Conservation (phyloP, 2,113 vertebrate species). For the Dasyurus viverrinus region DNA sequence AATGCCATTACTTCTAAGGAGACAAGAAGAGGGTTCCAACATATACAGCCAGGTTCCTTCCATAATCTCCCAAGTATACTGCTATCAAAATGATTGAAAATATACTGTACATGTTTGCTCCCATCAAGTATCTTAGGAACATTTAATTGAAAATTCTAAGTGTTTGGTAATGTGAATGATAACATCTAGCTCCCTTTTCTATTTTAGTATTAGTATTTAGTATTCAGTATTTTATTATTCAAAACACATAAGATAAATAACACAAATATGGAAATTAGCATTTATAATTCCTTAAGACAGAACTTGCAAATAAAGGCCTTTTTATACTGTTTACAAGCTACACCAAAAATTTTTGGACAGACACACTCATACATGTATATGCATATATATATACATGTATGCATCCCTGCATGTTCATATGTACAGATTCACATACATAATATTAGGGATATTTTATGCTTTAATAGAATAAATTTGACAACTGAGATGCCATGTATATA, state of each 20-base stretch:
- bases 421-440: not conserved
- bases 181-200: not conserved
- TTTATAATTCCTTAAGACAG: not conserved
- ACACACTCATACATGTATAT: not conserved
- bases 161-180: not conserved
- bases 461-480: not conserved
- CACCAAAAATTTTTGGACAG: not conserved
- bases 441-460: not conserved
- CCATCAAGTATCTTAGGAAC: not conserved
- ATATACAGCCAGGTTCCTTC: not conserved
- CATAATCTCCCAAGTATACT: not conserved
- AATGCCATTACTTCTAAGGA: conserved; percentile 2
- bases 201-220: not conserved
- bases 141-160: not conserved
- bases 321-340: not conserved
- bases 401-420: no score
- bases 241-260: not conserved
- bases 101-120: conserved; percentile 8
- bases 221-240: not conserved
- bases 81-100: conserved; percentile 3
- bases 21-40: not conserved
- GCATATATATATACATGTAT: no score
- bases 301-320: not conserved
- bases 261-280: not conserved
- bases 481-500: not conserved